Conservation (phyloP, 2,888 invertebrate species). For the Phymatocera aterrima region DNA sequence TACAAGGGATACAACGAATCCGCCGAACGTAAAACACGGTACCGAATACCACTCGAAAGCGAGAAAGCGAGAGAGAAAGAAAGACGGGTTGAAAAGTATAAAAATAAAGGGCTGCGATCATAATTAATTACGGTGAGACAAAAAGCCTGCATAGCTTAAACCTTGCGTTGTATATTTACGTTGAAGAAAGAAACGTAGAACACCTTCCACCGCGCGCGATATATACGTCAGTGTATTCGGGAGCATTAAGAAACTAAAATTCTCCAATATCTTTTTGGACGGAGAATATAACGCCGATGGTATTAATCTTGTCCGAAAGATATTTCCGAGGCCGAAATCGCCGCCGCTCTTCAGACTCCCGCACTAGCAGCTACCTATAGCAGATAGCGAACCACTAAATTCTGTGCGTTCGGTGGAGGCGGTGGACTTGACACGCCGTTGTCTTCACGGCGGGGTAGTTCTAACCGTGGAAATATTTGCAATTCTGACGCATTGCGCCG, state of each 20-base stretch:
- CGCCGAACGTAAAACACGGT: slow-evolving; percentile 11
- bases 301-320: slow-evolving; percentile 19
- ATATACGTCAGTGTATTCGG: too few relatives aligned
- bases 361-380: not conserved
- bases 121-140: slow-evolving; percentile 34
- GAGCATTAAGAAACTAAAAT: slow-evolving; percentile 24
- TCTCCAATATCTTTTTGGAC: slow-evolving; percentile 5
- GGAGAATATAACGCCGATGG: not conserved
- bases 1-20: slow-evolving; percentile 18
- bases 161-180: slow-evolving; percentile 46
- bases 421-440: slow-evolving; percentile 36
- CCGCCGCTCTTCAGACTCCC: not conserved
- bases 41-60: not conserved
- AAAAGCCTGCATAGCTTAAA: slow-evolving; percentile 26
- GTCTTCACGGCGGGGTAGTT: not conserved
- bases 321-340: slow-evolving; percentile 15
- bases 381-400: too few relatives aligned
- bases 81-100: slow-evolving; percentile 8
- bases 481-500: slow-evolving; percentile 66
- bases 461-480: slow-evolving; percentile 56
- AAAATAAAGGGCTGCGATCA: not conserved
- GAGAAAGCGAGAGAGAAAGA: not conserved
- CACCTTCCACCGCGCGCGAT: not conserved
- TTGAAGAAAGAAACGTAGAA: slow-evolving; percentile 14
- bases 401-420: slow-evolving; percentile 11